Conservation (phyloP, 2,888 invertebrate genomes). For the Nymphalis urticae region DNA sequence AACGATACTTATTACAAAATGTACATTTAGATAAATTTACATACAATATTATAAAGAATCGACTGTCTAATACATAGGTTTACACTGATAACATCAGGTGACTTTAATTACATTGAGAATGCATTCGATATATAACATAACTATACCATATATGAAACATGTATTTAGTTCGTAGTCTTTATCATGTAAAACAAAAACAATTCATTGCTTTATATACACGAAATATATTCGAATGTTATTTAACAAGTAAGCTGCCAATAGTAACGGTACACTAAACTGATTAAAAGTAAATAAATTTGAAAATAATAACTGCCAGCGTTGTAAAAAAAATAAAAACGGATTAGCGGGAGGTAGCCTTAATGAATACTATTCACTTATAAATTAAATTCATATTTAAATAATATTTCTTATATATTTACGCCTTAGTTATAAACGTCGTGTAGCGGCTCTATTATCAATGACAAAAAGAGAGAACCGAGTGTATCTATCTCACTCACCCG, state of each 20-base stretch:
- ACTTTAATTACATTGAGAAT: neutral
- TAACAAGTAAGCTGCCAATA: neutral
- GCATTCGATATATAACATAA: too few relatives aligned
- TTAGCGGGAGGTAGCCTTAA: neutral
- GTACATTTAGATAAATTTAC: neutral
- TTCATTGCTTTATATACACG: neutral
- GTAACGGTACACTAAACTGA: neutral
- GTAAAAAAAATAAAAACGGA: neutral
- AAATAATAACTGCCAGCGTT: neutral
- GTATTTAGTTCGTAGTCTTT: neutral
- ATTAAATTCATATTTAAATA: neutral
- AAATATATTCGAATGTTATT: neutral
- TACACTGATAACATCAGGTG: neutral
- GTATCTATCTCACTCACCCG: too few relatives aligned
- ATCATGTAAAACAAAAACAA: neutral
- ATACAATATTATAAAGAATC: neutral
- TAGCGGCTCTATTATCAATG: too few relatives aligned
- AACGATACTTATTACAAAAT: conserved; percentile 1
- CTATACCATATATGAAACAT: too few relatives aligned
- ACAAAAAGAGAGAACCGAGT: too few relatives aligned
- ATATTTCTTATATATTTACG: neutral
- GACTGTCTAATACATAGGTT: neutral
- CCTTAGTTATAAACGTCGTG: too few relatives aligned
- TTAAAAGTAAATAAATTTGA: too few relatives aligned
- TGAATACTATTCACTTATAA: conserved; percentile 1